Evolutionary conservation across 2,888 invertebrate genomes (phyloP), one percentile per base, ranked within the genome.

Genomic region (Bugulina stolonifera): DNA sequence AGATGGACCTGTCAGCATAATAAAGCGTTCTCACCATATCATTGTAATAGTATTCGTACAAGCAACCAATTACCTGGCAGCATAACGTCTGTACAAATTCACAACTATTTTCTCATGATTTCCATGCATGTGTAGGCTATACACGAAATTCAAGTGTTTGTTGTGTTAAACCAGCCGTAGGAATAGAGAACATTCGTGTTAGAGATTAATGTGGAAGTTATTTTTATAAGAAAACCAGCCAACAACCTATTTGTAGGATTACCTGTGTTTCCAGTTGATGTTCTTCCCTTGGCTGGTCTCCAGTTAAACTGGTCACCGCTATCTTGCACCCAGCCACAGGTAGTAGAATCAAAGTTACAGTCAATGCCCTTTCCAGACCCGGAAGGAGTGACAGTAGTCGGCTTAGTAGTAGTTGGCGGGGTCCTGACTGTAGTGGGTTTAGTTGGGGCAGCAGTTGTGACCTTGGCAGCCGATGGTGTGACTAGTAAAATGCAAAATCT

Each of bases 271-370:
- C 52, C 10, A 14, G 35, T 29, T 32, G 2, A 1, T 10, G 34
- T 54, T 1, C 34, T 14, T 29, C 70, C 35, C 14, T 64, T 64
- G 32, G 3, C 10, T 14, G 32, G n/a, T 5, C 2, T 29, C 64
- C 64, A 64, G n/a, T 64, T n/a, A 64, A 74, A 71, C 23, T 34
- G 1, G 35, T 23, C 71, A 43, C 34, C 69, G 18, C 69, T 25
- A 72, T 64, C 76, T 73, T 79, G 79, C 1, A 73, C 75, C 82
- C 82, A 82, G 58, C 77, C 77, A 73, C 82, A 82, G 22, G 79
- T 54, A 18, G 78, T 78, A 18, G 69, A 69, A 72, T 81, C 81
- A 79, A 82, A 82, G 72, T 76, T 77, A 74, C 82, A 82, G 76
- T 81, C 80, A 52, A 70, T 64, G 43, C 10, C 18, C 14, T 64